Evolutionary conservation across 2,797 vertebrate genomes (phyloP), one percentile per base, ranked within the genome.

Genomic region (Orientallactaga sibirica): DNA sequence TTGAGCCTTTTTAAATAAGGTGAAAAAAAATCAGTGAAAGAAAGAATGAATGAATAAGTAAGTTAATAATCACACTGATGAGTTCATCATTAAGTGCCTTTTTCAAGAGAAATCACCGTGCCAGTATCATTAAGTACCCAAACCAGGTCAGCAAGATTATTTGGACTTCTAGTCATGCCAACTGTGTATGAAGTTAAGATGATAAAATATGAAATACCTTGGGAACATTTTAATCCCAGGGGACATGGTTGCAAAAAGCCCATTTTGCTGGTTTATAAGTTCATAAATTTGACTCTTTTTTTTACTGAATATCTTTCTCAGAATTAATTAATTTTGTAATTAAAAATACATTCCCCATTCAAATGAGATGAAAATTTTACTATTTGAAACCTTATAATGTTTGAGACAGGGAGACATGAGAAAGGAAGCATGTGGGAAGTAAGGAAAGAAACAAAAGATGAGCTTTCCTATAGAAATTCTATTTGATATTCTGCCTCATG

Each of bases 391-490:
- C 11, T 64, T 90, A 67, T 58, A 48, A 33, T 52, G 81, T 67
- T 78, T 93, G 43, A 84, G 83, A 61, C 29, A 78, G 1, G n/a
- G 48, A 83, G 14, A 71, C 12, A 2, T 4, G 70, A 73, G 62
- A 76, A 74, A 87, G 73, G 67, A 92, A 37, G 19, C 6, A 24
- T 7, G 18, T 70, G 27, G 58, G 29, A 55, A 58, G 70, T 3
- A 88, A 75, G 68, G 37, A 37, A 80, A 43, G 10, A 8, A 58
- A 78, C 24, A 75, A n/a, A 86, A 61, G 48, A 55, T 61, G 64
- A 20, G 8, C 18, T 92, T 92, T 66, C 62, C 92, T 43, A 61
- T 80, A 48, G 25, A 90, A 90, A 85, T 91, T 85, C 37, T 90
- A 12, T 74, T 55, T 11, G 7, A 33, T 62, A 48, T 20, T n/a